Base-by-base conservation (phyloP, 2,113 vertebrate species). In the Trichechus manatus region DNA sequence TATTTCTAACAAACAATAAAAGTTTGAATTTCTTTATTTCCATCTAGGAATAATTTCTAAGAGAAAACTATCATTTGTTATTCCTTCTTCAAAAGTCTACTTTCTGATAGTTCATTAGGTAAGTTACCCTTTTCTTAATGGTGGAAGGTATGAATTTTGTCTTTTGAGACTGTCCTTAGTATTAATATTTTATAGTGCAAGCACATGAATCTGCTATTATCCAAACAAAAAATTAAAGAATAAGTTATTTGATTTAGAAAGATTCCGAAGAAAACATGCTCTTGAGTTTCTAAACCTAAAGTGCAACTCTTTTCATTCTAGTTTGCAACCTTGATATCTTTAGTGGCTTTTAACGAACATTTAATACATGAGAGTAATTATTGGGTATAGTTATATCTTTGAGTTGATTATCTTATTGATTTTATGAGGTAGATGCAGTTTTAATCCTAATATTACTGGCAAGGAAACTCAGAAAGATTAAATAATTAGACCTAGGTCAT, bases 11-110 rank as follows among this genome's bases (percentile, higher is more conserved):
- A 85, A 82, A 80, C 5, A 29, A 74, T 15, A 74, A 39, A 77
- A 75, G 68, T 47, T 31, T 90, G 66, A 81, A 66, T 82, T 74
- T 83, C 64, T 88, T 88, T 39, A 25, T 83, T 93, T 66, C 79
- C 36, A 50, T 63, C 36, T 56, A 79, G 70, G 19, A 87, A 66
- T 74, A 66, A 78, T 63, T 83, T 89, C 42, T 36, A 84, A 85
- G 10, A 91, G 27, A 39, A 92, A 77, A 47, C 14, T 22, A n/a
- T 70, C 33, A 33, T 36, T 92, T 83, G 33, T 42, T 33, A n/a
- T 42, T 75, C 14, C 27, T 80, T 87, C 81, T 91, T 86, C 11
- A 66, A 25, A 13, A 10, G 9, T 78, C 6, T 64, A 75, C 11
- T 10, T 75, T 33, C 29, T 31, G 23, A 50, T 1, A 44, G 7